Conservation (phyloP, 2,113 vertebrate species). For the Alexandromys fortis region DNA sequence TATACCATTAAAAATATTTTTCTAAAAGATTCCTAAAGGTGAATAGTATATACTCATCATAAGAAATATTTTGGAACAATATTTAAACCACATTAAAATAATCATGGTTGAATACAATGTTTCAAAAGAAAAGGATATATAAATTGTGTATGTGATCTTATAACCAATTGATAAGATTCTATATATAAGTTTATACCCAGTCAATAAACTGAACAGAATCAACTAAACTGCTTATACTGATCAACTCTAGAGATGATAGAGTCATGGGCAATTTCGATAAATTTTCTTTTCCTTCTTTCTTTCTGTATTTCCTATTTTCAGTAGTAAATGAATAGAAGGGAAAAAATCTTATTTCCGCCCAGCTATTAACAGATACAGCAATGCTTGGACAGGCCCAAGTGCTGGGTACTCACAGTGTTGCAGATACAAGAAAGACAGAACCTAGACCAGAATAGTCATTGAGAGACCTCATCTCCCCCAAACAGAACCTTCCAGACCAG, state of each 20-base stretch:
- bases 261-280: neutral
- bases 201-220: slow-evolving; percentile 16
- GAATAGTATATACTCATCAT: neutral
- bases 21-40: neutral
- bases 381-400: neutral
- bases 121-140: neutral
- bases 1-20: neutral
- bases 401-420: too few species aligned
- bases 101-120: neutral
- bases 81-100: slow-evolving; percentile 36
- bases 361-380: neutral
- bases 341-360: neutral
- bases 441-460: neutral
- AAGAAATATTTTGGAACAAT: neutral
- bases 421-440: neutral
- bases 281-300: neutral
- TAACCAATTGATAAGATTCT: neutral
- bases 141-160: neutral
- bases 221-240: neutral
- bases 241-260: neutral
- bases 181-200: neutral
- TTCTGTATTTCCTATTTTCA: neutral
- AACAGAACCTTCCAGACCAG: neutral
- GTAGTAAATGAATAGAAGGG: neutral
- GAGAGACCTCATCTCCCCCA: neutral